Percentiles rank a stretch among this genome's conserved stretches.
Evolutionary conservation across 2,113 vertebrate genomes (phyloP).

Genomic region (Orcinus orca): DNA sequence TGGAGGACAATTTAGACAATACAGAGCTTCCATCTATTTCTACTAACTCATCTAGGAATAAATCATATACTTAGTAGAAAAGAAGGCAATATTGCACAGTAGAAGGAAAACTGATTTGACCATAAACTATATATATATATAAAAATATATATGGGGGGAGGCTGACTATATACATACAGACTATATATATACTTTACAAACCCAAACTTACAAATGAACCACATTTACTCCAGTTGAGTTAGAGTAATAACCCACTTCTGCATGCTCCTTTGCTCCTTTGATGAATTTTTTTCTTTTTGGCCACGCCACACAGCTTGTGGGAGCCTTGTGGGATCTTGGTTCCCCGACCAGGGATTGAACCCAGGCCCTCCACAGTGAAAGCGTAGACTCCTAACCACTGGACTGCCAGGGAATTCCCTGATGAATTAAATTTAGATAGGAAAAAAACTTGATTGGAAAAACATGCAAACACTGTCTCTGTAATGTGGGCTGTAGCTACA

Average conservation of each 20-base stretch:
- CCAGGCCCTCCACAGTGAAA: neutral
- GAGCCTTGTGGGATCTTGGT: neutral
- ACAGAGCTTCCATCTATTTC: neutral
- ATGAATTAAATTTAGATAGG: neutral
- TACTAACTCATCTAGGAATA: slow-evolving; percentile 34
- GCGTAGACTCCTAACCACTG: neutral
- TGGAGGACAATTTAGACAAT: neutral
- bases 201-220: neutral
- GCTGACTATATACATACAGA: neutral
- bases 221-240: slow-evolving; percentile 3
- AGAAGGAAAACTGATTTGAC: neutral
- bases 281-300: neutral
- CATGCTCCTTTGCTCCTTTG: neutral
- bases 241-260: neutral
- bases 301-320: neutral
- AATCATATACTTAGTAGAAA: neutral
- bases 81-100: neutral
- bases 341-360: neutral
- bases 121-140: neutral
- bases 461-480: neutral
- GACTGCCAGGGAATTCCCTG: neutral
- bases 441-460: neutral
- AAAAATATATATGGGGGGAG: neutral
- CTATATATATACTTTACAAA: neutral
- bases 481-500: neutral